These are phyloP conservation scores for Bovichtus diacanthus DNA, from an alignment of 2,797 vertebrate genomes.

Conservation along the genomic window DNA sequence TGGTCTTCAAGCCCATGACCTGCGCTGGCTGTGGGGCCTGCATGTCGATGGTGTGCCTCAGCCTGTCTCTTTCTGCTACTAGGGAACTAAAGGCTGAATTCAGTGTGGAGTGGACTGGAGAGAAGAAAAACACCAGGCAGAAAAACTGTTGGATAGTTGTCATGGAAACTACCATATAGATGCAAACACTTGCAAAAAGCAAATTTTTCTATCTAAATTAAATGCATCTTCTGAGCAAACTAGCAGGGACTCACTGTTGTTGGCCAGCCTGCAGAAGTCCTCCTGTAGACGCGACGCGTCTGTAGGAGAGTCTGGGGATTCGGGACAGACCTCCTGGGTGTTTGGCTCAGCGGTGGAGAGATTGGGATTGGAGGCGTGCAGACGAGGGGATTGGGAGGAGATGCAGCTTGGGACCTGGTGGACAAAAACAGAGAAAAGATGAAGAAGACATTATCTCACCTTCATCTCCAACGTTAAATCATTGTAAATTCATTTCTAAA, in stretches of 20 bases:
- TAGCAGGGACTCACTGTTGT: constrained; percentile 87
- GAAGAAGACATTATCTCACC: background rate
- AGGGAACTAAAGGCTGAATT: constrained; percentile 91
- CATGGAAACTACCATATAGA: constrained; percentile 60
- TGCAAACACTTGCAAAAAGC: constrained; percentile 11
- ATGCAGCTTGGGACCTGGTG: constrained; percentile 81
- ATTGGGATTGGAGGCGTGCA: constrained; percentile 96
- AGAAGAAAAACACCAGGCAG: constrained; percentile 48
- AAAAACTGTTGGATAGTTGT: constrained; percentile 37
- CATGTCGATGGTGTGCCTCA: constrained; percentile 90
- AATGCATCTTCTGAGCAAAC: background rate
- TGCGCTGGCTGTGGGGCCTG: constrained; percentile 86
- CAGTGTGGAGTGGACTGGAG: constrained; percentile 91
- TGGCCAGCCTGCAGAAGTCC: constrained; percentile 92
- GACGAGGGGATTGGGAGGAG: constrained; percentile 86
- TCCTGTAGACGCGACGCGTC: constrained; percentile 93
- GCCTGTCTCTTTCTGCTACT: constrained; percentile 88
- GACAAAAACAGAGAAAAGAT: background rate
- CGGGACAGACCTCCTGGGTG: constrained; percentile 88
- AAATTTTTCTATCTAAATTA: background rate
- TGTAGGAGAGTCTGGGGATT: constrained; percentile 92
- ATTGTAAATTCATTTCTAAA: background rate
- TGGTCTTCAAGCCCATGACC: constrained; percentile 88
- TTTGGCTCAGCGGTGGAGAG: constrained; percentile 89
- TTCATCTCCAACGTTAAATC: background rate